phyloP scores from a whole-genome alignment of 2,888 invertebrate genomes.

The Polia nebulosa region DNA sequence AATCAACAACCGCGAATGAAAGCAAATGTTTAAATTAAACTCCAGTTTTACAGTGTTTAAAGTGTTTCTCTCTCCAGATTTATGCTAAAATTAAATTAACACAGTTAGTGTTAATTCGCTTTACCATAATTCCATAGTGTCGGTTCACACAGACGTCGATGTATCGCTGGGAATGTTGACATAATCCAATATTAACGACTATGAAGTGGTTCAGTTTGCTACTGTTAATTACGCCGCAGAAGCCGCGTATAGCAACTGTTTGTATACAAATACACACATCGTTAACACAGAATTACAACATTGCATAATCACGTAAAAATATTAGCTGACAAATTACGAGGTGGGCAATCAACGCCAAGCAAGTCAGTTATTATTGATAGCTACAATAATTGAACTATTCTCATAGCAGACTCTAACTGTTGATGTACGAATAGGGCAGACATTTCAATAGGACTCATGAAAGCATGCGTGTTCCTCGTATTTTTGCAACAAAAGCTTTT shows the following conservation, averaged over 20 bases:
- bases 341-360: conserved; percentile 13
- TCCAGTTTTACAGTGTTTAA: conserved; percentile 7
- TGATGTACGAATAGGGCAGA: conserved; percentile 12
- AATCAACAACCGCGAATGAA: conserved; percentile 20
- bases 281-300: neutral
- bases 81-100: conserved; percentile 17
- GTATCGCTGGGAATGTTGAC: neutral
- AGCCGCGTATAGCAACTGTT: neutral
- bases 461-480: neutral
- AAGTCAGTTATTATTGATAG: conserved; percentile 13
- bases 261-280: neutral
- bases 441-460: conserved; percentile 21
- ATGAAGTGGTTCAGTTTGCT: conserved; percentile 8
- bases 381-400: conserved; percentile 7
- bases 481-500: conserved; percentile 10
- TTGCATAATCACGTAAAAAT: conserved; percentile 4
- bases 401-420: neutral
- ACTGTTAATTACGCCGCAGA: conserved; percentile 12
- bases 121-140: conserved; percentile 16
- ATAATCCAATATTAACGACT: conserved; percentile 14
- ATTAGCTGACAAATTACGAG: neutral
- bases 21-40: conserved; percentile 22
- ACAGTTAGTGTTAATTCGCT: neutral
- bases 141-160: neutral
- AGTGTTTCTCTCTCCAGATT: conserved; percentile 9